These are phyloP conservation scores for Benitochromis conjunctus DNA, from an alignment of 2,113 vertebrate species.

Conservation along the genomic window DNA sequence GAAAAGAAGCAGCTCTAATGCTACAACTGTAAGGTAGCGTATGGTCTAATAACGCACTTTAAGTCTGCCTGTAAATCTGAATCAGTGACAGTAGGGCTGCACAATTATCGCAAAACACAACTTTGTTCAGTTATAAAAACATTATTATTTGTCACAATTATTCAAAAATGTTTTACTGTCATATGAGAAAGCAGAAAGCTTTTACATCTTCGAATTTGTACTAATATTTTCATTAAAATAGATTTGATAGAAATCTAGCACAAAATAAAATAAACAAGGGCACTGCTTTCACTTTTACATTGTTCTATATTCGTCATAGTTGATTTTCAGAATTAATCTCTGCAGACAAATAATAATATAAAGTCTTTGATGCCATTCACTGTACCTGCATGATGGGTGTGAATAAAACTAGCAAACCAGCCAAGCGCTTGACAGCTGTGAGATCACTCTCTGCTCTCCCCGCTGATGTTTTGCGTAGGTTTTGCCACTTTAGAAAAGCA, in stretches of 20 bases:
- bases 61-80: neutral
- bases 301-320: neutral
- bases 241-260: neutral
- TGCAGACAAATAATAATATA: neutral
- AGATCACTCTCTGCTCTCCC: neutral
- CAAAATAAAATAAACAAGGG: neutral
- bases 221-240: neutral
- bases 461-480: neutral
- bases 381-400: neutral
- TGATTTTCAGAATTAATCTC: neutral
- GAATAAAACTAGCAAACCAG: neutral
- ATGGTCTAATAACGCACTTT: neutral
- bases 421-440: neutral
- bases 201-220: neutral
- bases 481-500: neutral
- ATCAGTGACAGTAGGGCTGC: rapidly evolving
- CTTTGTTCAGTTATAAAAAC: neutral
- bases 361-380: neutral
- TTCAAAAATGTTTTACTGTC: neutral
- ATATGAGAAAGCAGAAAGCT: neutral
- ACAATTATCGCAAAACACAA: neutral
- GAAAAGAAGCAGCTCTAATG: neutral
- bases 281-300: neutral
- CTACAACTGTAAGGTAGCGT: neutral
- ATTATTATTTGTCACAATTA: neutral